Conservation (phyloP, 2,797 vertebrate genomes). For the Enteromius viviparus region DNA sequence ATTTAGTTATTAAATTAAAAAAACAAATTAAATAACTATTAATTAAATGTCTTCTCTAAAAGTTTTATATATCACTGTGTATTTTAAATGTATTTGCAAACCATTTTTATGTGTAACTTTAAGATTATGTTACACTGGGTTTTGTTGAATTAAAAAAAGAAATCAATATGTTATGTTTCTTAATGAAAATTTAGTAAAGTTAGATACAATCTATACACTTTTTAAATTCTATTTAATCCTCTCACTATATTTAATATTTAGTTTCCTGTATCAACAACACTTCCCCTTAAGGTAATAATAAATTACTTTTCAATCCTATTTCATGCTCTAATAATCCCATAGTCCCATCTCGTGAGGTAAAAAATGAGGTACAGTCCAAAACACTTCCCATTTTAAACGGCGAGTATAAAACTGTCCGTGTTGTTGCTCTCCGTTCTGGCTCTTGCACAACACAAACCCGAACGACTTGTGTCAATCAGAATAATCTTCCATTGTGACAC, state of each 20-base stretch:
- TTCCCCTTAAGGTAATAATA: not conserved
- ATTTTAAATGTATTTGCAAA: not conserved
- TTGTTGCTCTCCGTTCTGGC: slow-evolving; percentile 1
- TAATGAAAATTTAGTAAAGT: not conserved
- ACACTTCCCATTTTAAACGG: slow-evolving; percentile 3
- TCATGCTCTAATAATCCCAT: not conserved
- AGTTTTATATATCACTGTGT: not conserved
- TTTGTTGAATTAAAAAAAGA: not conserved
- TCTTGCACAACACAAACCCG: slow-evolving; percentile 56
- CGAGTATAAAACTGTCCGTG: not conserved
- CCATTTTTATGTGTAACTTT: not conserved
- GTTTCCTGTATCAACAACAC: not conserved
- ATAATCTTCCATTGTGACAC: slow-evolving; percentile 38
- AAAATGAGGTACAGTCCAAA: not conserved
- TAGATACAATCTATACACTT: not conserved
- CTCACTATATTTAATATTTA: not conserved
- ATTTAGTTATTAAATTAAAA: not conserved
- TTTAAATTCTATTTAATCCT: not conserved
- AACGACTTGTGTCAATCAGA: slow-evolving; percentile 38
- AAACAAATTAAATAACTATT: not conserved
- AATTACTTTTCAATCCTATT: not conserved
- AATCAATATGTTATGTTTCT: not conserved
- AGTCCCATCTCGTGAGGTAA: not conserved
- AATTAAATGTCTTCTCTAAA: not conserved
- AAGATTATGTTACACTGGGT: not conserved